These are phyloP conservation scores for Ornithoptera alexandrae DNA, from an alignment of 2,888 invertebrate species.

Conservation along the genomic window DNA sequence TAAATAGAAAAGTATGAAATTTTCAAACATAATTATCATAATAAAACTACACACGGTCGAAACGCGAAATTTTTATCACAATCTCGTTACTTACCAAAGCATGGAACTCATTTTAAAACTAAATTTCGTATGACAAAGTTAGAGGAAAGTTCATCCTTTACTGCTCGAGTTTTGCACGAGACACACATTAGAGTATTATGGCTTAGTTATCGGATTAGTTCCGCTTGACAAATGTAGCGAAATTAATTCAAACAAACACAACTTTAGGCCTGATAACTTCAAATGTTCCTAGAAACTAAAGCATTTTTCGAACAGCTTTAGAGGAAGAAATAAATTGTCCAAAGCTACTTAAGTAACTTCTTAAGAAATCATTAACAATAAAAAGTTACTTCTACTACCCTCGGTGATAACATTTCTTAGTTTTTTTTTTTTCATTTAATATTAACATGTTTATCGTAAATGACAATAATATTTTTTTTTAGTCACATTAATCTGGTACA, in stretches of 20 bases:
- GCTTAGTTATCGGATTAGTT: slow-evolving; percentile 23
- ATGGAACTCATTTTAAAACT: slow-evolving; percentile 27
- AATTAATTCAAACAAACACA: background rate
- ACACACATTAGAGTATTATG: slow-evolving; percentile 19
- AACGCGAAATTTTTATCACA: slow-evolving; percentile 24
- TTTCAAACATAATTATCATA: slow-evolving; percentile 16
- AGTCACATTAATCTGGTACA: too few species aligned
- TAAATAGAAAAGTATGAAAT: background rate
- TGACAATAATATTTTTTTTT: too few species aligned
- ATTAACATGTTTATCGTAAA: too few species aligned
- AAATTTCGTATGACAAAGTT: slow-evolving; percentile 30
- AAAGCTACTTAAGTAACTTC: too few species aligned
- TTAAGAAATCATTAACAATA: too few species aligned
- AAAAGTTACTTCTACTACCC: too few species aligned
- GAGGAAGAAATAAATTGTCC: too few species aligned
- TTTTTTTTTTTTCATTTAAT: too few species aligned
- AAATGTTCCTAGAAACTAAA: background rate
- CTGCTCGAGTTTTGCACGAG: slow-evolving; percentile 8
- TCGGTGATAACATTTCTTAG: too few species aligned
- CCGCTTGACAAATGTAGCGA: slow-evolving; percentile 9
- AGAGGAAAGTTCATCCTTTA: slow-evolving; percentile 17
- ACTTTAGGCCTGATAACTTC: background rate
- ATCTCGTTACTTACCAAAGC: slow-evolving; percentile 19
- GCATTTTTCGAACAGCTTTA: background rate
- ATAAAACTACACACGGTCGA: slow-evolving; percentile 11